These are phyloP conservation scores for Norana najaformis DNA, from an alignment of 2,888 invertebrate genomes.

Conservation along the genomic window DNA sequence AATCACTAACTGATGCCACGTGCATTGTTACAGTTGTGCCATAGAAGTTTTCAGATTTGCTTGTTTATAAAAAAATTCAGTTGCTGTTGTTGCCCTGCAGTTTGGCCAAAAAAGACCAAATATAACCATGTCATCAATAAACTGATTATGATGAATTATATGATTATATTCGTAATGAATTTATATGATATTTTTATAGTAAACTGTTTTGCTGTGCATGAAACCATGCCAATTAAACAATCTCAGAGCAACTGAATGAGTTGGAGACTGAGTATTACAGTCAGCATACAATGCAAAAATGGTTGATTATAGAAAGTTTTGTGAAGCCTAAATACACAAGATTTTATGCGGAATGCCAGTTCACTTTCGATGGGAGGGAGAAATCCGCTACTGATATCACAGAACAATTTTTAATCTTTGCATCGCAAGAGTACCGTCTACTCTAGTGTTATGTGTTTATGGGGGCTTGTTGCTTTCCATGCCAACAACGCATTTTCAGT, in stretches of 20 bases:
- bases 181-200: no score
- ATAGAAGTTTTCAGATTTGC: background rate
- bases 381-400: background rate
- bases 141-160: background rate
- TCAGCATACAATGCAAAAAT: no score
- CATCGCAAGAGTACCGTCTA: background rate
- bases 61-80: background rate
- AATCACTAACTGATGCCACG: background rate
- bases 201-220: background rate
- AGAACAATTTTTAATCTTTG: background rate
- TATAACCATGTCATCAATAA: background rate
- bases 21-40: background rate
- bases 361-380: background rate
- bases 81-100: background rate
- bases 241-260: no score
- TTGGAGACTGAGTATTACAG: no score
- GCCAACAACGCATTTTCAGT: background rate
- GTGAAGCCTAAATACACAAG: background rate
- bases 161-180: background rate
- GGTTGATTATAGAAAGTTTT: background rate
- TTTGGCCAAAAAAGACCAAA: background rate
- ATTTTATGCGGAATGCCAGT: background rate
- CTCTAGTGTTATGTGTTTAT: background rate
- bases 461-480: background rate
- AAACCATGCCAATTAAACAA: background rate